These are phyloP conservation scores for Champsocephalus esox DNA, from an alignment of 2,797 vertebrate species.

Conservation along the genomic window DNA sequence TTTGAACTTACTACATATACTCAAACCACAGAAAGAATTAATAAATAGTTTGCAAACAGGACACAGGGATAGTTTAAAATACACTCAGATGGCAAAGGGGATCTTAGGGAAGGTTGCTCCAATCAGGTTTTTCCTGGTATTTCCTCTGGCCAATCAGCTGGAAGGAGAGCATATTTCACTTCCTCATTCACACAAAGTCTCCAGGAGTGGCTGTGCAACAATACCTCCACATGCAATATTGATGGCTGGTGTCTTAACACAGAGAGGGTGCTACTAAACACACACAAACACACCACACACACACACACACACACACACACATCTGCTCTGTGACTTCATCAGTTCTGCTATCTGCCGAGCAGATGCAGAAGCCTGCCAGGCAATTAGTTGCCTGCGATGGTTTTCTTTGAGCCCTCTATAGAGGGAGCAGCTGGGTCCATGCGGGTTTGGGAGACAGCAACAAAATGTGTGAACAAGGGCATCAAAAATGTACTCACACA, in stretches of 20 bases:
- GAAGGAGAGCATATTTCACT: conserved; percentile 51
- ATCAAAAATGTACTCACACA: conserved; percentile 54
- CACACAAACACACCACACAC: conserved; percentile 15
- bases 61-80: conserved; percentile 23
- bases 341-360: conserved; percentile 78
- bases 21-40: neutral
- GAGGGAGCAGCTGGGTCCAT: conserved; percentile 81
- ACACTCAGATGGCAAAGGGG: conserved; percentile 24
- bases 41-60: neutral
- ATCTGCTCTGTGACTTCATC: conserved; percentile 86
- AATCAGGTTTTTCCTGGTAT: conserved; percentile 54
- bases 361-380: conserved; percentile 84
- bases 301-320: conserved; percentile 51
- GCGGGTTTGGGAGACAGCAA: conserved; percentile 52
- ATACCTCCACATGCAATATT: conserved; percentile 77
- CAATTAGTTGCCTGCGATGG: conserved; percentile 85
- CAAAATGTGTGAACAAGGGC: conserved; percentile 71
- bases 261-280: conserved; percentile 55
- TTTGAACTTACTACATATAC: neutral
- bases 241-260: conserved; percentile 71
- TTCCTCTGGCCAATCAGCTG: conserved; percentile 61
- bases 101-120: conserved; percentile 39
- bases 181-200: conserved; percentile 68
- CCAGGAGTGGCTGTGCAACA: conserved; percentile 67
- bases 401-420: conserved; percentile 79